Base-by-base conservation (phyloP, 1,140 invertebrate species). In the Calliphora vicina region DNA sequence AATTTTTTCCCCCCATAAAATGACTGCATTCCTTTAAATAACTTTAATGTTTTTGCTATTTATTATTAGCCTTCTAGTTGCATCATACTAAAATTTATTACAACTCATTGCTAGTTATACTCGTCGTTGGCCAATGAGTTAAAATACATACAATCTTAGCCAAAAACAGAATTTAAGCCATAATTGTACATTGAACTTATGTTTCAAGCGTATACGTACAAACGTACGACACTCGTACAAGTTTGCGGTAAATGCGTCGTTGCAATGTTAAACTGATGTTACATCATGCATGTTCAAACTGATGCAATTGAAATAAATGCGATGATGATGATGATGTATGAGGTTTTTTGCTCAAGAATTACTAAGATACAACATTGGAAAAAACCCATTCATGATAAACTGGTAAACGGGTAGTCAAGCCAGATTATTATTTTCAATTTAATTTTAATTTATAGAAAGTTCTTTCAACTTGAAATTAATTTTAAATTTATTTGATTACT, bases 161-260 rank as follows among this genome's bases (percentile, higher is more conserved):
- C 61, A 67, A 67, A 67, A 67, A 67, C 61, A 67, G 61, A 67
- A 67, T 67, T 50, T 9, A 23, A 67, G 61, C 61, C 61, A 20
- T 67, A 67, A 67, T 23, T 67, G 61, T 67, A 67, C 61, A 67
- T 67, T 67, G 61, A 67, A 67, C 61, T 67, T 67, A 5, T 67
- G n/a, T 23, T 23, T 67, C 61, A 67, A 67, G 61, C 61, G 20
- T 67, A 25, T 10, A n/a, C n/a, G n/a, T n/a, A n/a, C n/a, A n/a
- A n/a, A n/a, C n/a, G n/a, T n/a, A 5, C 35, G 35, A 35, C 61
- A 23, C 61, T 2, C 35, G 5, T 23, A 67, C 61, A 67, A 25
- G 61, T 67, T 67, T 67, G 20, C 20, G 10, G 20, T n/a, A 67
- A 67, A 67, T 67, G 61, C 61, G 23, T 57, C 50, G 50, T 67